A percentile compares a stretch with the other conserved stretches of the same genome.
Conservation (phyloP, 2,888 invertebrate species). For the Harpalus rubripes region DNA sequence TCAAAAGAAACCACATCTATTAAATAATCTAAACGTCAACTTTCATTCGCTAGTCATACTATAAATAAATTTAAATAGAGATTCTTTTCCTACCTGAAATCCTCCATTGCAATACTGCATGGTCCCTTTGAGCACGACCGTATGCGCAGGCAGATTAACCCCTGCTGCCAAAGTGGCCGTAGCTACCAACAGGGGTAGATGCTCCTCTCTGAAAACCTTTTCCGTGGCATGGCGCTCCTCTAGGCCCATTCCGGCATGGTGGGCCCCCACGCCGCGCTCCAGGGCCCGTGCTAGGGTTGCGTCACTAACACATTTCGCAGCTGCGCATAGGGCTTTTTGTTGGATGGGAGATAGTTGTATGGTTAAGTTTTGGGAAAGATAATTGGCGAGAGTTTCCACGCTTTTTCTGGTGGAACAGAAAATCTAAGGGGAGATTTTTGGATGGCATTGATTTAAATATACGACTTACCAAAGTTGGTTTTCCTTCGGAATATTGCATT, state of each 20-base stretch:
- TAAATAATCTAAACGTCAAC: too few species aligned
- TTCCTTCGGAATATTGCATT: conserved; percentile 84
- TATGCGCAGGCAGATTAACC: conserved; percentile 90
- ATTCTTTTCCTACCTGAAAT: conserved; percentile 78
- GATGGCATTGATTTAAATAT: too few species aligned
- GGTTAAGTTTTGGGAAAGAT: conserved; percentile 81
- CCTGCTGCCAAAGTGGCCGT: conserved; percentile 89
- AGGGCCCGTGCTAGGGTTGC: conserved; percentile 78
- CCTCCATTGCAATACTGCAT: conserved; percentile 83
- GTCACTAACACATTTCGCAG: conserved; percentile 74
- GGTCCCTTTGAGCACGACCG: conserved; percentile 90
- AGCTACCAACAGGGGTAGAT: conserved; percentile 85
- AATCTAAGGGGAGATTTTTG: conserved; percentile 77
- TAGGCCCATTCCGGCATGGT: conserved; percentile 87
- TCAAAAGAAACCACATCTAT: too few species aligned
- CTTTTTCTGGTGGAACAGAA: conserved; percentile 90
- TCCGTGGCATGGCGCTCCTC: conserved; percentile 85
- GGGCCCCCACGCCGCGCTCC: conserved; percentile 85
- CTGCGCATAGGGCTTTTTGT: conserved; percentile 77
- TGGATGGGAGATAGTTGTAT: conserved; percentile 78
- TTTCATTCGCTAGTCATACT: too few species aligned
- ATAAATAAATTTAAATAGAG: too few species aligned
- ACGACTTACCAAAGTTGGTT: conserved; percentile 83
- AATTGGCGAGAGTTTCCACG: conserved; percentile 84
- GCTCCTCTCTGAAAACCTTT: conserved; percentile 82